These are phyloP conservation scores for Graptemys geographica DNA, from an alignment of 2,797 vertebrate genomes.

Conservation along the genomic window DNA sequence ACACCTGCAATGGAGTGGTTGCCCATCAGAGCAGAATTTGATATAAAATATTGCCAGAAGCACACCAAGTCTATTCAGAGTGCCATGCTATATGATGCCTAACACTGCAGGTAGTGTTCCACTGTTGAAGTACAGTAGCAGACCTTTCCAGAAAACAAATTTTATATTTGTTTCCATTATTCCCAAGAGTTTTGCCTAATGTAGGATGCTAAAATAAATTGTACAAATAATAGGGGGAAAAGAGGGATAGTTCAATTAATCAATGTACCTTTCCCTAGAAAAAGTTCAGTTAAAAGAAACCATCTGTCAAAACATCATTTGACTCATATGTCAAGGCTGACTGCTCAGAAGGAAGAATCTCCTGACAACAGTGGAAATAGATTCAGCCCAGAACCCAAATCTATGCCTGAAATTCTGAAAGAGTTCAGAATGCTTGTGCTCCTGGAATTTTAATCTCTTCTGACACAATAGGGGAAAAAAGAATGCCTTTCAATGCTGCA, in stretches of 20 bases:
- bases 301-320: background rate
- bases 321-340: conserved; percentile 30
- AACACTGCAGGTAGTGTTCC: background rate
- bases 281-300: background rate
- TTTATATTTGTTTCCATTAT: background rate
- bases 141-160: background rate
- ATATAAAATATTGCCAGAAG: background rate
- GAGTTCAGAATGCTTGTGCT: conserved; percentile 21
- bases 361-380: conserved; percentile 30
- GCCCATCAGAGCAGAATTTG: background rate
- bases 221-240: background rate
- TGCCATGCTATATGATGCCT: background rate
- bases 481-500: background rate
- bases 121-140: background rate
- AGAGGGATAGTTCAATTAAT: background rate
- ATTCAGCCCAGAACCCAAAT: background rate
- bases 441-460: conserved; percentile 52
- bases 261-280: background rate
- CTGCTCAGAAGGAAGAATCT: conserved; percentile 18
- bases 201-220: background rate
- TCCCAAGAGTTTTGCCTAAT: background rate
- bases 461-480: conserved; percentile 24
- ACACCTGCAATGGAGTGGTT: background rate
- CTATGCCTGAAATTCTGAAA: conserved; percentile 4
- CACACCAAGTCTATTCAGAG: background rate